These are phyloP conservation scores for Drosophila carrolli DNA, from an alignment of 1,140 invertebrate species.

Conservation along the genomic window DNA sequence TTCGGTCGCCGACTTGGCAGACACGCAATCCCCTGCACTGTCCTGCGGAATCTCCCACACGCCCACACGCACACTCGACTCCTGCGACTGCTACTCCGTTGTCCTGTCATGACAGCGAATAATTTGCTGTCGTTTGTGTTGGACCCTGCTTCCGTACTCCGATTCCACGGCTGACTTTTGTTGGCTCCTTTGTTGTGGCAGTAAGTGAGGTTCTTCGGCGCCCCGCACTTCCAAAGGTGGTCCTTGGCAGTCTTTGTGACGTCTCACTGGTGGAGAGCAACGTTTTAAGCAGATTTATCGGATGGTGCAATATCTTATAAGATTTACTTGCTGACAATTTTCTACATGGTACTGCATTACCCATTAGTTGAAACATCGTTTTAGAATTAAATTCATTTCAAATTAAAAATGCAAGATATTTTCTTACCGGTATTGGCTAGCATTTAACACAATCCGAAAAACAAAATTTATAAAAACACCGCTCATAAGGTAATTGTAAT, in stretches of 20 bases:
- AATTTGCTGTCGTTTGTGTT: constrained; percentile 66
- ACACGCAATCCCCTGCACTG: constrained; percentile 52
- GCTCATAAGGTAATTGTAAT: no score
- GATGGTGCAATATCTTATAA: background rate
- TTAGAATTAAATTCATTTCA: background rate
- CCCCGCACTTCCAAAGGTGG: constrained; percentile 16
- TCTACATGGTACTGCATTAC: background rate
- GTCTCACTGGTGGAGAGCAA: constrained; percentile 32
- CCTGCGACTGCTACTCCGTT: constrained; percentile 4
- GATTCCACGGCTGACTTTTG: constrained; percentile 22
- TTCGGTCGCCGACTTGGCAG: constrained; percentile 41
- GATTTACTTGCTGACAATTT: background rate
- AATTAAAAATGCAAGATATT: background rate
- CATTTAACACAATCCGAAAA: no score
- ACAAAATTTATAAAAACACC: no score
- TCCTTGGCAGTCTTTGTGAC: constrained; percentile 11
- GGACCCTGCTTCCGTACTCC: constrained; percentile 11
- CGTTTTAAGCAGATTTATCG: constrained; percentile 18
- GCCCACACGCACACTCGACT: constrained; percentile 46
- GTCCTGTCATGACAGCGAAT: constrained; percentile 57
- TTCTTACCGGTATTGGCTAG: no score
- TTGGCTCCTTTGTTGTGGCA: constrained; percentile 23
- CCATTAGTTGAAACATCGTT: no score
- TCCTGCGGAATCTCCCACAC: constrained; percentile 48
- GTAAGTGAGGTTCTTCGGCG: constrained; percentile 39